These are phyloP conservation scores for Macrobrachium rosenbergii DNA, from an alignment of 1,140 invertebrate genomes.

Conservation along the genomic window DNA sequence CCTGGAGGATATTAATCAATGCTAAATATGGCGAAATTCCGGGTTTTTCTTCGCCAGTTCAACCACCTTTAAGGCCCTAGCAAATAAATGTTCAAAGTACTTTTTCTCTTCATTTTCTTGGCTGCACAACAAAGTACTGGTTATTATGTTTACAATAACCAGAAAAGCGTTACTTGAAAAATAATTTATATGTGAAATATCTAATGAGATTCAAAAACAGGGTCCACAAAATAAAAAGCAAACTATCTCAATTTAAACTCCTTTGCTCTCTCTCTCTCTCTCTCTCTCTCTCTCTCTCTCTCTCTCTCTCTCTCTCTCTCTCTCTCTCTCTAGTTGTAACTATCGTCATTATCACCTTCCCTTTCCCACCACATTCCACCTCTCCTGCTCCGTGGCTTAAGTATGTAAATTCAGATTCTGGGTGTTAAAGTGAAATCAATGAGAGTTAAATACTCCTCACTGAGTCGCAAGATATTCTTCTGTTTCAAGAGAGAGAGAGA, in stretches of 20 bases:
- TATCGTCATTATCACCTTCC: constrained; percentile 8
- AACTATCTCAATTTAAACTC: not conserved
- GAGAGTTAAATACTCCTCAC: constrained; percentile 42
- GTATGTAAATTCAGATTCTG: constrained; percentile 7
- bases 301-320: not conserved
- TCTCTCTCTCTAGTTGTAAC: not conserved
- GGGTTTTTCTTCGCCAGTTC: too few species aligned
- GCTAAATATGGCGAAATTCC: too few species aligned
- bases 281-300: not conserved
- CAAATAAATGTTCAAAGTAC: too few species aligned
- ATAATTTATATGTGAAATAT: too few species aligned
- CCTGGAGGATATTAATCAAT: too few species aligned
- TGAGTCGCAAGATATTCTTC: constrained; percentile 9
- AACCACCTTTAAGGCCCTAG: too few species aligned
- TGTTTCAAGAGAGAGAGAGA: not conserved
- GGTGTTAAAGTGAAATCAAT: constrained; percentile 44
- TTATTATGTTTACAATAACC: too few species aligned
- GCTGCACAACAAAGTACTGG: too few species aligned
- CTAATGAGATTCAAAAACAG: too few species aligned
- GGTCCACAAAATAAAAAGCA: too few species aligned
- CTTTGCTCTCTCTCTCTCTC: not conserved
- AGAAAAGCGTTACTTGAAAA: too few species aligned
- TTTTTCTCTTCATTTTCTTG: too few species aligned
- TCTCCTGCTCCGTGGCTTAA: constrained; percentile 9
- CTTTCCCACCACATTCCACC: constrained; percentile 2